Base-by-base conservation (phyloP, 30 jellyfish, hydroid and myxozoan genomes). In the Morbakka virulenta region DNA sequence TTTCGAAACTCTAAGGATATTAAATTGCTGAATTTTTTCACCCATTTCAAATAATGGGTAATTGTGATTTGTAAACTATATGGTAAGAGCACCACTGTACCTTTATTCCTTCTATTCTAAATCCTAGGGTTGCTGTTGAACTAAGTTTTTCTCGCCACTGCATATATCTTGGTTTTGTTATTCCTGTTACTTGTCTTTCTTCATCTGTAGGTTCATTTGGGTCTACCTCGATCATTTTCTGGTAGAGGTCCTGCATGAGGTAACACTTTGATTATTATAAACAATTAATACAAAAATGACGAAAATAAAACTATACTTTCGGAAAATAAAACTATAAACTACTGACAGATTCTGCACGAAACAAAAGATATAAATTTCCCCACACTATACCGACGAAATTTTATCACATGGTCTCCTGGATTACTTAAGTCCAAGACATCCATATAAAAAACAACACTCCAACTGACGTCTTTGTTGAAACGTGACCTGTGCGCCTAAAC, bases 71-170 rank as follows among this genome's bases (percentile, higher is more conserved):
- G 12, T 12, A 47, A 47, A 9, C 61, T 20, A 47, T 9, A 47
- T 9, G 61, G 61, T 47, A 47, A 47, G n/a, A n/a, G n/a, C n/a
- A n/a, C n/a, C n/a, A 62, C 1, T 79, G 21, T 50, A 82, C 98
- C 98, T 92, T 92, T 53, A 92, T 83, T 14, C 98, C 98, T 80
- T 92, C 98, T 28, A 92, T 92, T 68, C 98, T 78, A 67, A 92
- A 92, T 3, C 98, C 98, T 12, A 92, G 89, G 2, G 95, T 72
- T 9, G 98, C 87, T 0, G 98, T 92, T 1, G 98, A 92, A 52
- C 98, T 92, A 30, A 92, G 88, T 75, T 69, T 80, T 76, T 92
- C 98, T 32, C 98, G 69, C 96, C 96, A 92, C 61, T 80, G 95
- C 98, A 92, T 92, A 81, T 92, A 92, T n/a, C 98, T 75, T 64